Conservation (phyloP, 2,797 vertebrate genomes). For the Mallotus villosus region DNA sequence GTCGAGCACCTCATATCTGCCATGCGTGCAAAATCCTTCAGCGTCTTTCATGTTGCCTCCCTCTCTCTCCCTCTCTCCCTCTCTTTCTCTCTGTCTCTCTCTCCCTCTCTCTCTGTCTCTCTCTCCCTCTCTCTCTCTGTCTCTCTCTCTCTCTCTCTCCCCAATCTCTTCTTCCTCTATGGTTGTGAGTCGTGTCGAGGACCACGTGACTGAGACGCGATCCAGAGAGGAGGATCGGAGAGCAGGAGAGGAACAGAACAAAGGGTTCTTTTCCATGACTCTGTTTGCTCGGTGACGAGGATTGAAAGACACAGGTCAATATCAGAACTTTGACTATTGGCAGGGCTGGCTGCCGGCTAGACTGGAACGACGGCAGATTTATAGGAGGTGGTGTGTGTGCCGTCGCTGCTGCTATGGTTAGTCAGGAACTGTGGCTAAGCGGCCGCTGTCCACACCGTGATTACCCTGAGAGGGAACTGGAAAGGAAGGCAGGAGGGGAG, state of each 20-base stretch:
- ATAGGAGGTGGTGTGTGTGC: conserved; percentile 3
- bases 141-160: not conserved
- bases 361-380: conserved; percentile 11
- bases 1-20: conserved; percentile 50
- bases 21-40: conserved; percentile 45
- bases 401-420: conserved; percentile 17
- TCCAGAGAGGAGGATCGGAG: conserved; percentile 6
- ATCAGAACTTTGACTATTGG: conserved; percentile 45
- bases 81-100: not conserved
- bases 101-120: conserved; percentile 12
- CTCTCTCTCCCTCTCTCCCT: conserved; percentile 7
- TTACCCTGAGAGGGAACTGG: conserved; percentile 31
- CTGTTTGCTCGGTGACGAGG: conserved; percentile 33
- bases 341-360: conserved; percentile 13
- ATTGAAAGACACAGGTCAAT: conserved; percentile 36
- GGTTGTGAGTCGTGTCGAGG: conserved; percentile 30
- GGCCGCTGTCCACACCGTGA: conserved; percentile 25
- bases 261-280: conserved; percentile 33
- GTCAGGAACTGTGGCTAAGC: conserved; percentile 19
- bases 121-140: conserved; percentile 21
- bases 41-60: conserved; percentile 23
- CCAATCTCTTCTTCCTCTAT: conserved; percentile 9
- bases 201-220: conserved; percentile 34
- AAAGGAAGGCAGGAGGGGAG: conserved; percentile 15
- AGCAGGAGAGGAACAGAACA: conserved; percentile 23